Percentiles rank a stretch among this genome's conserved stretches.
Conservation (phyloP, 2,888 invertebrate species). For the Erebia palarica region DNA sequence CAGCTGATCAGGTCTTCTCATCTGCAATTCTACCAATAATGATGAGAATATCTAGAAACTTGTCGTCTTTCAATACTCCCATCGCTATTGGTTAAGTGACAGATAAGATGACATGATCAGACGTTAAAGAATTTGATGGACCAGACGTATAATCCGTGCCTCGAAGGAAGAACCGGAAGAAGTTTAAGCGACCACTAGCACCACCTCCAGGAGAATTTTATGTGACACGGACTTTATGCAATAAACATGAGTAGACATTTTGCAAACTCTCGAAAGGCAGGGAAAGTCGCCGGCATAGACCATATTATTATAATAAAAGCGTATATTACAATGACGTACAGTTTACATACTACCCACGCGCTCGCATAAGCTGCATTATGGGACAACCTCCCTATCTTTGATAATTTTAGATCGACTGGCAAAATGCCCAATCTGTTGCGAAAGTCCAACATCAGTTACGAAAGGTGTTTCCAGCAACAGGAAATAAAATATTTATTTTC, state of each 20-base stretch:
- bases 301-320: not conserved
- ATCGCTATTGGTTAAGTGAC: too few relatives aligned
- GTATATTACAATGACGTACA: conserved; percentile 9
- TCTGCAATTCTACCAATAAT: too few relatives aligned
- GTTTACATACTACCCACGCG: conserved; percentile 11
- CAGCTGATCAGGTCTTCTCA: too few relatives aligned
- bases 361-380: conserved; percentile 11
- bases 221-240: too few relatives aligned
- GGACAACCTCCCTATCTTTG: conserved; percentile 10
- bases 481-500: not conserved
- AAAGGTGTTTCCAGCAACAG: not conserved
- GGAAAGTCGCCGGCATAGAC: not conserved
- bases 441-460: conserved; percentile 7
- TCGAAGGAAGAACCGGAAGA: too few relatives aligned
- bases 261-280: not conserved
- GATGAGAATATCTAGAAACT: too few relatives aligned
- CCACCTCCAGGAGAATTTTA: too few relatives aligned
- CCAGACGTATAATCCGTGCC: too few relatives aligned
- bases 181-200: too few relatives aligned
- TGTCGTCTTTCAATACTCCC: too few relatives aligned
- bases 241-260: not conserved
- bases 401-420: conserved; percentile 9
- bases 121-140: too few relatives aligned
- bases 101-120: too few relatives aligned
- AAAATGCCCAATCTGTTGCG: conserved; percentile 14